Base-by-base conservation (phyloP, 37 sponge, comb jelly and placozoan genomes). In the Aphrocallistes beatrix region DNA sequence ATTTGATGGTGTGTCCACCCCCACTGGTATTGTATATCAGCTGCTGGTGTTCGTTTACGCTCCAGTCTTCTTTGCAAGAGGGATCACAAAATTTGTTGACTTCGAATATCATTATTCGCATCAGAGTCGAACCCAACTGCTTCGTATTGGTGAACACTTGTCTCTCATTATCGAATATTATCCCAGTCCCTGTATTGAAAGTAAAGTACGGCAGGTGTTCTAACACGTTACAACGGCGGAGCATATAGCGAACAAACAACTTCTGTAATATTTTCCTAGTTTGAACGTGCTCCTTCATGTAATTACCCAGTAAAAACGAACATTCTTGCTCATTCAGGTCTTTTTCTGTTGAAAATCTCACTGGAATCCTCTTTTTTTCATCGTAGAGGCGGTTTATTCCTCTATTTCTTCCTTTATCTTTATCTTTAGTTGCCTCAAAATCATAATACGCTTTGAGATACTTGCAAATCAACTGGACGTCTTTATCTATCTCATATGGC, bases 21-120 rank as follows among this genome's bases (percentile, higher is more conserved):
- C 88, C 92, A 37, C 87, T 82, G 87, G 88, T 85, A 87, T 92
- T 88, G 36, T 89, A 93, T 25, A 91, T 88, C 51, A 92, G 81
- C 90, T 89, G 92, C 51, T 94, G 90, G 38, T 90, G 94, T 10
- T 88, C 83, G 37, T 91, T 86, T 37, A 82, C 23, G 0, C 86
- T 83, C 90, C 90, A 94, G 81, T 94, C 81, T 51, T 86, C 85
- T 51, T 86, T 87, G 69, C 89, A 88, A n/a, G 40, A 69, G 30
- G 92, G 89, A 37, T 91, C 83, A 86, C 92, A 94, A 69, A 94
- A 89, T 37, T 89, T 84, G 13, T 39, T 50, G 30, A 92, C 92
- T 40, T 94, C 95, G 39, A 83, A 86, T 38, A 94, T 84, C 95
- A 94, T 94, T 25, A 91, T 88, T 32, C 28, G 37, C 91, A 94